Conservation (phyloP, 1,140 invertebrate genomes). For the Magallana ariakensis region DNA sequence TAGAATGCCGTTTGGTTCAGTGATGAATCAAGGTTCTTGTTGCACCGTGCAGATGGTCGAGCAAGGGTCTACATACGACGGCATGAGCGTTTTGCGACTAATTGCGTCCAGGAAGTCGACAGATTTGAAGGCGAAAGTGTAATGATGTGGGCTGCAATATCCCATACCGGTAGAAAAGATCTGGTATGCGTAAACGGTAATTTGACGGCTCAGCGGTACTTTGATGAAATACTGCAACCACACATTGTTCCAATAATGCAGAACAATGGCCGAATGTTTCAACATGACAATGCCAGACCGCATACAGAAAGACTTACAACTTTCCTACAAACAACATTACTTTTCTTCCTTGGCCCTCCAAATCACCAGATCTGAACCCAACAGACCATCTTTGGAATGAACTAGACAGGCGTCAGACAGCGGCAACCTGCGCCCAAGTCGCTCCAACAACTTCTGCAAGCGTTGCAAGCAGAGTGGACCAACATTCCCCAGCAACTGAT, state of each 20-base stretch:
- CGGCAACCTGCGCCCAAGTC: not conserved
- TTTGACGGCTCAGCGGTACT: constrained; percentile 49
- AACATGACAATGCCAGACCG: constrained; percentile 58
- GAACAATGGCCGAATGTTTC: constrained; percentile 38
- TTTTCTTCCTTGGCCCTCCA: constrained; percentile 51
- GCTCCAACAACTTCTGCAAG: constrained; percentile 32
- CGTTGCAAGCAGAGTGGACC: constrained; percentile 33
- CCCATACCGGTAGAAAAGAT: constrained; percentile 40
- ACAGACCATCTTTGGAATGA: constrained; percentile 59
- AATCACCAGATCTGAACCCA: constrained; percentile 56
- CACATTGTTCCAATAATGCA: constrained; percentile 49
- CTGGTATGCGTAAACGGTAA: constrained; percentile 48
- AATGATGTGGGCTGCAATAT: constrained; percentile 58
- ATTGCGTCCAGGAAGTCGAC: no score
- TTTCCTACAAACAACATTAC: constrained; percentile 52
- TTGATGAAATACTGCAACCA: constrained; percentile 55
- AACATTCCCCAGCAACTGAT: constrained; percentile 25
- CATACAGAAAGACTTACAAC: constrained; percentile 48
- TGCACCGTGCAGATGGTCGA: no score
- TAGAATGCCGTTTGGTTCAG: constrained; percentile 51
- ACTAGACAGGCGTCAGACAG: constrained; percentile 38
- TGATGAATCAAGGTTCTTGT: constrained; percentile 41
- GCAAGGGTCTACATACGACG: no score
- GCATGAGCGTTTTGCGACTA: no score
- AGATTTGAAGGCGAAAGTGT: constrained; percentile 49